Conservation (phyloP, 2,888 invertebrate genomes). For the Erebia ligea region DNA sequence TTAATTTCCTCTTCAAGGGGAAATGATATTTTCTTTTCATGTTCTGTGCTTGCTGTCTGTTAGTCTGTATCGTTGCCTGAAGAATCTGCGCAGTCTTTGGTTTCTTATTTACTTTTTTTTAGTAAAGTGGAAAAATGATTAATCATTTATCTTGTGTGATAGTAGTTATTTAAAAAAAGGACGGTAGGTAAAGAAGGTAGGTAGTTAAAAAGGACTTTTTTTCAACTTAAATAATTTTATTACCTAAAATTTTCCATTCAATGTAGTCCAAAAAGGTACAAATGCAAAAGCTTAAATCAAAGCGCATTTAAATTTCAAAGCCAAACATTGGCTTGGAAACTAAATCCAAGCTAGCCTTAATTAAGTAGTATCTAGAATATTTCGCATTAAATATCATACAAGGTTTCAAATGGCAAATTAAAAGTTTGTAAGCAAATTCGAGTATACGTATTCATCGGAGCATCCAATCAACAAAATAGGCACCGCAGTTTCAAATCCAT, state of each 20-base stretch:
- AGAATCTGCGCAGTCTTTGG: not conserved
- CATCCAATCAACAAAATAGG: slow-evolving; percentile 12
- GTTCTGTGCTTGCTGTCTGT: not conserved
- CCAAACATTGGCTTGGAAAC: not conserved
- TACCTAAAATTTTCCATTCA: too few species aligned
- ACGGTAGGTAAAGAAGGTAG: too few species aligned
- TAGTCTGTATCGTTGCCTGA: not conserved
- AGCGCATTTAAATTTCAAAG: not conserved
- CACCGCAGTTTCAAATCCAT: slow-evolving; percentile 21
- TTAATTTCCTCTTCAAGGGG: slow-evolving; percentile 19
- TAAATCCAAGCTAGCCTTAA: not conserved
- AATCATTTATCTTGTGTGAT: too few species aligned
- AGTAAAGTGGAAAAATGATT: too few species aligned
- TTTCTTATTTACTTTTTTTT: too few species aligned
- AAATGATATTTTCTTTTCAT: slow-evolving; percentile 9
- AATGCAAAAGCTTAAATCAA: not conserved
- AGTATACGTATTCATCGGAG: slow-evolving; percentile 17
- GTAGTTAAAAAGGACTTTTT: too few species aligned
- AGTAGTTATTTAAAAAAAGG: too few species aligned
- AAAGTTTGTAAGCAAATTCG: not conserved
- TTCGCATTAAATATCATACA: not conserved
- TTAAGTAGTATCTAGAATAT: not conserved
- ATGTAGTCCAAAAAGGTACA: too few species aligned
- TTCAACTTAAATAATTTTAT: too few species aligned
- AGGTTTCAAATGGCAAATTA: slow-evolving; percentile 2